phyloP scores from a whole-genome alignment of 1,140 invertebrate species.

The Heliconius congener region DNA sequence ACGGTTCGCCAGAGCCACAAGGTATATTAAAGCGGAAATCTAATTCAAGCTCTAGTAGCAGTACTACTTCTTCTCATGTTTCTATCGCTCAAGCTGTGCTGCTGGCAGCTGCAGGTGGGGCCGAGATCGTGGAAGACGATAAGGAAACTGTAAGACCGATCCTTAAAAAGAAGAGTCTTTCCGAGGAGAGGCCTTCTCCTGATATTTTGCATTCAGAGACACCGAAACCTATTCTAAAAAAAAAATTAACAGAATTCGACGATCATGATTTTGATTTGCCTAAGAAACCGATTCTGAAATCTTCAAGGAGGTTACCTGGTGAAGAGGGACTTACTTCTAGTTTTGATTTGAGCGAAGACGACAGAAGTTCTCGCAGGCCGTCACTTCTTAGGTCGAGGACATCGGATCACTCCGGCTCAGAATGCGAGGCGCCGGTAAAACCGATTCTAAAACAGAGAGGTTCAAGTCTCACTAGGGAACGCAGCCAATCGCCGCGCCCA shows the following conservation, averaged over 20 bases:
- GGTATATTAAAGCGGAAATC: constrained; percentile 89
- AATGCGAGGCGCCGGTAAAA: constrained; percentile 78
- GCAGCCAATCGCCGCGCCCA: constrained; percentile 81
- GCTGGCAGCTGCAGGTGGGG: constrained; percentile 83
- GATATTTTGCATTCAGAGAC: constrained; percentile 75
- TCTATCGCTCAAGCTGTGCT: constrained; percentile 87
- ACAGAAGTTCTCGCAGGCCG: constrained; percentile 76
- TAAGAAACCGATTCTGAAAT: constrained; percentile 91
- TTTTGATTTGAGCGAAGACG: constrained; percentile 81
- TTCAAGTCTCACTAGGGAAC: constrained; percentile 80
- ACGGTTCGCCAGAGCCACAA: constrained; percentile 85
- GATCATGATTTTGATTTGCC: constrained; percentile 86
- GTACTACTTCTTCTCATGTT: constrained; percentile 83
- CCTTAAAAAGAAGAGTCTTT: constrained; percentile 89
- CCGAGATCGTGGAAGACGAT: constrained; percentile 82
- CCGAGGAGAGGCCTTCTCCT: constrained; percentile 79
- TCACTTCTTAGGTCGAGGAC: constrained; percentile 75
- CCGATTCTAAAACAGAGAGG: constrained; percentile 83
- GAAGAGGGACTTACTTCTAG: constrained; percentile 79
- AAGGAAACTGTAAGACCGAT: constrained; percentile 88
- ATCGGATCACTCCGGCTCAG: constrained; percentile 77
- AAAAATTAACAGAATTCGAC: constrained; percentile 91
- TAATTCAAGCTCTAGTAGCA: constrained; percentile 82
- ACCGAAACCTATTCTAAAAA: constrained; percentile 91
- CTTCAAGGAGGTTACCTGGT: constrained; percentile 84